Evolutionary conservation across 2,797 vertebrate genomes (phyloP), one percentile per base, ranked within the genome.

Genomic region (Sciurus carolinensis): DNA sequence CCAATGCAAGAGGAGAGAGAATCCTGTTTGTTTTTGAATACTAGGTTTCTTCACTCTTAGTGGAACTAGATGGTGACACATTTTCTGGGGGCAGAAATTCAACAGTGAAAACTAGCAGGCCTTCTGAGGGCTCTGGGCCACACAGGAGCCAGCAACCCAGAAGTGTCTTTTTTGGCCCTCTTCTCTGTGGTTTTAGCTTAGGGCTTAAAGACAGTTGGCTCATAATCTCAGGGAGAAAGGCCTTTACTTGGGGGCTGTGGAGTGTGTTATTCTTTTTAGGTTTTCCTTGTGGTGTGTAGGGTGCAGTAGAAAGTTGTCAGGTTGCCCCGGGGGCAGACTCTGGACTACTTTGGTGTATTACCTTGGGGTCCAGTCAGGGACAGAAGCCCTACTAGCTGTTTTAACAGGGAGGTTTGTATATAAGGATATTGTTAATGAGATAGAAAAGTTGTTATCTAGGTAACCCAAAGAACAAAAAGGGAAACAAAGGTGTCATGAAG

Each of bases 311-410:
- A 89, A 72, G 83, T 47, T 20, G 8, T 18, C 26, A 24, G 62
- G 24, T 75, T 30, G 11, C 44, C n/a, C 44, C 2, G 2, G 75
- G 75, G 44, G 39, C 42, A 52, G 15, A 79, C 24, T 9, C 79
- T 80, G 52, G 18, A n/a, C 50, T 75, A 57, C n/a, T 86, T 91
- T 39, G 72, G n/a, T 26, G 3, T 72, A 59, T 84, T 73, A 36
- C 26, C 57, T 62, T 76, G 47, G 59, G 84, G 30, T 86, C 42
- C 28, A 67, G 44, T 44, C 59, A 83, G 36, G 80, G 42, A 83
- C 15, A 93, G 83, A 95, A 97, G 57, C 28, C 75, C 77, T 67
- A 36, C 28, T 18, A 82, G 54, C 81, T 94, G 89, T 93, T 96
- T 93, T 42, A 95, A 64, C n/a, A 62, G 52, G 50, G 54, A 92